A percentile compares a stretch with the other conserved stretches of the same genome.
Conservation (phyloP, 1,140 invertebrate genomes). For the Mamestra configurata region DNA sequence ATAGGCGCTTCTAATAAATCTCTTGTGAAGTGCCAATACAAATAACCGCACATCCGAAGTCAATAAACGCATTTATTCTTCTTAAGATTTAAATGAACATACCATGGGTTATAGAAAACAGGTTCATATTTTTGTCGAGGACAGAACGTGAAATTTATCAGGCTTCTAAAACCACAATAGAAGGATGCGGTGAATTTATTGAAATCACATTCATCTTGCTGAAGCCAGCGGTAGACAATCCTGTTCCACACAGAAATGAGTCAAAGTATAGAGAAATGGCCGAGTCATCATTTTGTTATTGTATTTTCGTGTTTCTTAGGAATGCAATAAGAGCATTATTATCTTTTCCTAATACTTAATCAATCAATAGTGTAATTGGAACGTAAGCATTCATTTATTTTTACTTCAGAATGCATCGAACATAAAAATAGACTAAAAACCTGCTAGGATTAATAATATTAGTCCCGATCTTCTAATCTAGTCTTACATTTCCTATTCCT, state of each 20-base stretch:
- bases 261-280: conserved; percentile 17
- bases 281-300: conserved; percentile 40
- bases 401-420: not conserved
- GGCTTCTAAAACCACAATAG: conserved; percentile 56
- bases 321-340: conserved; percentile 42
- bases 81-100: not conserved
- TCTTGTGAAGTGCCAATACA: not conserved
- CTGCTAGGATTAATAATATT: no score
- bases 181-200: conserved; percentile 63
- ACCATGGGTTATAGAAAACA: conserved; percentile 21
- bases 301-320: conserved; percentile 13
- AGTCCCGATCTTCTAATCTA: not conserved
- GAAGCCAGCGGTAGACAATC: conserved; percentile 16
- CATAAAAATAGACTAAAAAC: not conserved
- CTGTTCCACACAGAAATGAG: not conserved
- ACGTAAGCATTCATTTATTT: conserved; percentile 1
- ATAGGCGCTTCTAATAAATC: not conserved
- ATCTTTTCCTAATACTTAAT: conserved; percentile 17
- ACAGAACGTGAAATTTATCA: conserved; percentile 58
- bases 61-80: conserved; percentile 23
- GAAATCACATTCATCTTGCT: conserved; percentile 55
- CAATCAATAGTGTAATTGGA: not conserved
- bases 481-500: not conserved
- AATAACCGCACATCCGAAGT: conserved; percentile 18
- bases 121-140: conserved; percentile 43